Base-by-base conservation (phyloP, 2,113 vertebrate genomes). In the Corvus hawaiiensis region DNA sequence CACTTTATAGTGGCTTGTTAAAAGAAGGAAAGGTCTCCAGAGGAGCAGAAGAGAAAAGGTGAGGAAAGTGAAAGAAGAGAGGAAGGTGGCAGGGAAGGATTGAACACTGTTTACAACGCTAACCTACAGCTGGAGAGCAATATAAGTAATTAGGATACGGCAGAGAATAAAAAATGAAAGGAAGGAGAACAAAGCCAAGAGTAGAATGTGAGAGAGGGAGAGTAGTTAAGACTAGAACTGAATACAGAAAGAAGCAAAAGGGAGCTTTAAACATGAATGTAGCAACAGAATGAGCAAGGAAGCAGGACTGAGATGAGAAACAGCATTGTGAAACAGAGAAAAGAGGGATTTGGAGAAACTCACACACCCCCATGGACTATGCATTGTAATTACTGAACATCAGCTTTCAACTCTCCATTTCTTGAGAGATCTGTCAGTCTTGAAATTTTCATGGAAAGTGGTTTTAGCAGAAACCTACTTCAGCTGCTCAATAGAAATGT, bases 81-180 rank as follows among this genome's bases (percentile, higher is more conserved):
- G 62, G 46, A 82, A 87, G 66, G 68, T 51, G 39, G 49, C 41
- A 79, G 39, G 51, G 46, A 95, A 73, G 67, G 55, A 90, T 21
- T 87, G 73, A 94, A 81, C 39, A 27, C 69, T 91, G 63, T 94
- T 96, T 95, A 90, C 89, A 73, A 10, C 27, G 6, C 37, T 90
- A 96, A 94, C 39, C 30, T 87, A 71, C 75, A 83, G 39, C 89
- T 59, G 82, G 84, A 67, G 89, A 96, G 58, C 72, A 89, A 91
- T 96, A 85, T 73, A 87, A 80, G 58, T 93, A 85, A 90, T 96
- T 93, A 93, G 55, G 49, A 24, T 71, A 87, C 17, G 1, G 52
- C 61, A 33, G 78, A 91, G 87, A 89, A 91, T 85, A 96, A 96
- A 84, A 85, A 95, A 87, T 87, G 74, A 87, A 89, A 91, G 78